These are phyloP conservation scores for Catharus minimus DNA, from an alignment of 2,113 vertebrate species.

Conservation along the genomic window DNA sequence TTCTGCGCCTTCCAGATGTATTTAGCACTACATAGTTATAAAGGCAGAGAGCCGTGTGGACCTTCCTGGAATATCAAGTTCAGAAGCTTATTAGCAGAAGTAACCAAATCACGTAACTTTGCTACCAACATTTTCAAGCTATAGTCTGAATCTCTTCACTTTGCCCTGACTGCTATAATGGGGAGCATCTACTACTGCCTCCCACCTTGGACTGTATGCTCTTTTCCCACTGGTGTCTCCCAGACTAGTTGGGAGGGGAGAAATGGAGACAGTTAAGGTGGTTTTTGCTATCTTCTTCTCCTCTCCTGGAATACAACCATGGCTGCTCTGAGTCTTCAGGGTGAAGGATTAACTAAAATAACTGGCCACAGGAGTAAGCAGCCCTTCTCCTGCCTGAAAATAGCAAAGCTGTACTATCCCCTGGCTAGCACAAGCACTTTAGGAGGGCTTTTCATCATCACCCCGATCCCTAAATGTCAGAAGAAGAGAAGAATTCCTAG, in stretches of 20 bases:
- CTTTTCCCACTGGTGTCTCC: background rate
- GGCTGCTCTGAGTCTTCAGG: background rate
- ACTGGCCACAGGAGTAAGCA: background rate
- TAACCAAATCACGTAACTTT: background rate
- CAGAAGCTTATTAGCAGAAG: background rate
- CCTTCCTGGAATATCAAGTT: background rate
- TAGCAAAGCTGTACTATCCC: background rate
- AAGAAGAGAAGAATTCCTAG: background rate
- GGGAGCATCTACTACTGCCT: background rate
- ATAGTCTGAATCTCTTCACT: background rate
- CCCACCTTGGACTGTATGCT: background rate
- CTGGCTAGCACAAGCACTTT: background rate
- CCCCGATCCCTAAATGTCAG: background rate
- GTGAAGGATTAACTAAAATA: background rate
- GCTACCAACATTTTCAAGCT: background rate
- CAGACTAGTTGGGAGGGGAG: background rate
- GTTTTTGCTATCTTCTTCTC: background rate
- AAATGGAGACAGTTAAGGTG: background rate
- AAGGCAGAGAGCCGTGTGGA: background rate
- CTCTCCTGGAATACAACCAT: background rate
- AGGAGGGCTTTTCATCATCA: background rate
- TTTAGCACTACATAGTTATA: background rate
- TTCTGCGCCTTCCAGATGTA: background rate
- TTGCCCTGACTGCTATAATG: background rate
- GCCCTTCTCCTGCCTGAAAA: background rate